Conservation (phyloP, 1,140 invertebrate species). For the Drosophila novamexicana region DNA sequence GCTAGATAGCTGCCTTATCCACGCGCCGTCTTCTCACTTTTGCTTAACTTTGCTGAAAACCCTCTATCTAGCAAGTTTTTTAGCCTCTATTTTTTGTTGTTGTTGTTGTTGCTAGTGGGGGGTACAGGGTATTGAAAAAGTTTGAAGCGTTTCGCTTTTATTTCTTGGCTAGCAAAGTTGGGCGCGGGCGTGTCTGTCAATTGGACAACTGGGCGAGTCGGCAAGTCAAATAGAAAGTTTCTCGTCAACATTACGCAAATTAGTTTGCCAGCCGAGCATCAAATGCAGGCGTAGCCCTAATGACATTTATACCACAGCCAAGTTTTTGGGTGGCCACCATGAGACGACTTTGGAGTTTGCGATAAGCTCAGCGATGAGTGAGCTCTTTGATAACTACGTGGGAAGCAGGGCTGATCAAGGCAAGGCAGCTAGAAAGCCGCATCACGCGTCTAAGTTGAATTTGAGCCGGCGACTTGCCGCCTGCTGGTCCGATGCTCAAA, state of each 20-base stretch:
- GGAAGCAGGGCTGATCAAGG: no score
- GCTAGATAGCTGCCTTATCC: not conserved
- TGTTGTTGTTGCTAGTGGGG: not conserved
- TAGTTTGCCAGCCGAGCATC: conserved; percentile 73
- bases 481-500: no score
- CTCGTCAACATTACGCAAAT: conserved; percentile 79
- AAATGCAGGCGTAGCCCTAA: conserved; percentile 63
- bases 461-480: no score
- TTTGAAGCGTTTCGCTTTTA: conserved; percentile 54
- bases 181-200: conserved; percentile 28
- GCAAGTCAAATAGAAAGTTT: conserved; percentile 79
- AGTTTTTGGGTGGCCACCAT: not conserved
- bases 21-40: not conserved
- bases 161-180: conserved; percentile 31
- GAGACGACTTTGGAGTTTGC: not conserved
- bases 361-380: not conserved
- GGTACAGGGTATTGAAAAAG: conserved; percentile 44
- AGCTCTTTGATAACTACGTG: not conserved
- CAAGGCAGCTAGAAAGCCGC: no score
- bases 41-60: not conserved
- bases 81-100: not conserved
- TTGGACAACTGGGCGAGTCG: conserved; percentile 37
- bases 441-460: no score
- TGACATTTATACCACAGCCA: conserved; percentile 51
- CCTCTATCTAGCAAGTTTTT: not conserved